These are phyloP conservation scores for Rotaria magnacalcarata DNA, from an alignment of 2,888 invertebrate species.

Conservation along the genomic window DNA sequence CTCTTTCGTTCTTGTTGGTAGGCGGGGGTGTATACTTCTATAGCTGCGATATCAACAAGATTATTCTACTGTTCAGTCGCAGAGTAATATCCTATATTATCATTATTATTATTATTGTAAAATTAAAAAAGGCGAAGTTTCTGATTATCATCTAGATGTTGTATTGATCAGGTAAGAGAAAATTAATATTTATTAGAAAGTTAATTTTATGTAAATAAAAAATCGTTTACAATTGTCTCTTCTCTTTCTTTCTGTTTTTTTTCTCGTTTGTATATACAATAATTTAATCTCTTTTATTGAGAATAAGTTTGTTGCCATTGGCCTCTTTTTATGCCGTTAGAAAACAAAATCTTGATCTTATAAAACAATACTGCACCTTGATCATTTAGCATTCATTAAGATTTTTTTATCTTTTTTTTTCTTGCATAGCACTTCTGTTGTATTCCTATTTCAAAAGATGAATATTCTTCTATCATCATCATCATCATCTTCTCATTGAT, in stretches of 20 bases:
- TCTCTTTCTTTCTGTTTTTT: background rate
- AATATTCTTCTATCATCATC: conserved; percentile 1
- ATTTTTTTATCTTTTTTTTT: background rate
- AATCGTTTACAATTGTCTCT: background rate
- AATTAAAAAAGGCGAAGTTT: background rate
- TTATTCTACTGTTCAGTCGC: background rate
- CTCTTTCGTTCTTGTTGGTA: background rate
- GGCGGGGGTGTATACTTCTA: background rate
- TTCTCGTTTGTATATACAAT: background rate
- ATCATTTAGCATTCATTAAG: background rate
- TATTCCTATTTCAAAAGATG: background rate
- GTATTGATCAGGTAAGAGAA: background rate
- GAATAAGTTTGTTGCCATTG: background rate
- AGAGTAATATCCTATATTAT: background rate
- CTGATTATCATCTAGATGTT: background rate
- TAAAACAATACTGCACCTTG: background rate
- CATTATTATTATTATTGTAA: no score
- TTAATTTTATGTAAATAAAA: background rate
- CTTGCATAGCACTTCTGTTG: background rate
- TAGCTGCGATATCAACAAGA: background rate
- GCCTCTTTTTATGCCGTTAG: background rate
- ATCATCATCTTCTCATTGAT: background rate
- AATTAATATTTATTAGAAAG: no score
- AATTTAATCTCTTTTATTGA: background rate
- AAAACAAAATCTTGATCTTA: background rate